Conservation (phyloP, 2,888 invertebrate species). For the Magallana nippona region DNA sequence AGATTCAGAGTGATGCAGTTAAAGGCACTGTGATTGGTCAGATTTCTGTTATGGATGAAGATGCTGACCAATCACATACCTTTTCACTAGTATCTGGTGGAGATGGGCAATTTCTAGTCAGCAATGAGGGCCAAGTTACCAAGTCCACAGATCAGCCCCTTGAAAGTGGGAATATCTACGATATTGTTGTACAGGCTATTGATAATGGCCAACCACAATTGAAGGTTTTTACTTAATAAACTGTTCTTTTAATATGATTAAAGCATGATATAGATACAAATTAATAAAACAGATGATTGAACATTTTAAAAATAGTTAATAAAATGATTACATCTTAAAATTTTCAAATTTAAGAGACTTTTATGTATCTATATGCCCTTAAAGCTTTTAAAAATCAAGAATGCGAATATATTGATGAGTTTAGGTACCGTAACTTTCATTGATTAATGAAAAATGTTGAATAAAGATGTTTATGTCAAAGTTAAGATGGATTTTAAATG, state of each 20-base stretch:
- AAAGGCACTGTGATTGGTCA: slow-evolving; percentile 57
- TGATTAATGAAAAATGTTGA: too few relatives aligned
- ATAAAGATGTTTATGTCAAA: too few relatives aligned
- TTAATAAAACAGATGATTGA: too few relatives aligned
- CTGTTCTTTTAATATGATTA: too few relatives aligned
- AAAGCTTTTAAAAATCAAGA: too few relatives aligned
- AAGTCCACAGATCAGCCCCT: slow-evolving; percentile 55
- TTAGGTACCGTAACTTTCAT: too few relatives aligned
- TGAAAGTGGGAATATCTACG: slow-evolving; percentile 49
- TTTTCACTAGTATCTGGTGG: slow-evolving; percentile 53
- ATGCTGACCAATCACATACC: slow-evolving; percentile 56
- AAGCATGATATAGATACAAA: neutral
- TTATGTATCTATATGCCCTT: too few relatives aligned
- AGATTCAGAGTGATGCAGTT: slow-evolving; percentile 50
- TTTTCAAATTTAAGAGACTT: too few relatives aligned
- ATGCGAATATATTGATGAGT: too few relatives aligned
- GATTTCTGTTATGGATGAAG: slow-evolving; percentile 61
- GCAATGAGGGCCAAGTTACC: slow-evolving; percentile 47
- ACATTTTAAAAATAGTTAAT: too few relatives aligned
- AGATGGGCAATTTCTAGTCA: slow-evolving; percentile 51
- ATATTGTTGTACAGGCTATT: slow-evolving; percentile 49
- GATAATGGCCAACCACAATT: slow-evolving; percentile 53
- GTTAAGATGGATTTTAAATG: neutral
- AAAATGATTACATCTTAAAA: too few relatives aligned
- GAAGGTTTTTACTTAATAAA: slow-evolving; percentile 40